Base-by-base conservation (phyloP, 2,888 invertebrate species). In the Orthosia gracilis region DNA sequence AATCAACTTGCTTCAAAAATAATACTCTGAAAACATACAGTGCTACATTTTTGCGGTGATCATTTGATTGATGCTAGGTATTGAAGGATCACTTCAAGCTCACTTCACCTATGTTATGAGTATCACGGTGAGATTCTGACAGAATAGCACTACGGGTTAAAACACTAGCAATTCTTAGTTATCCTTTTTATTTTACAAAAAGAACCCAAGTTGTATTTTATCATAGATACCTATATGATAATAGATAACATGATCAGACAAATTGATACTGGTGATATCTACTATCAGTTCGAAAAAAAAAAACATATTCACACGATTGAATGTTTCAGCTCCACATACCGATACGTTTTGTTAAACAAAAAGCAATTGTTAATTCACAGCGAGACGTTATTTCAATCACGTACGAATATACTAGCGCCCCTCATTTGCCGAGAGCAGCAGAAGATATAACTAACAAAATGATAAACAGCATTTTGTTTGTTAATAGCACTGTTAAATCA, bases 401-500 rank as follows among this genome's bases (percentile, higher is more conserved):
- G 78, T 73, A 54, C 52, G 67, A 62, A 73, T 52, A 74, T 72
- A 82, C 76, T 71, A 81, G 77, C 83, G 82, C 74, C 80, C 82
- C 83, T 84, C 78, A 72, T 74, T 75, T 64, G 63, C 67, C 67
- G 63, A 64, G 66, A 68, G 68, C 58, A 65, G 45, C 79, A 66
- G 78, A 82, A 87, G 89, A 87, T 85, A 88, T 87, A 84, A 83
- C 80, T 73, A 81, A 74, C 71, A 45, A 73, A 78, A 88, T 91
- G 85, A 88, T 76, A 83, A 79, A 87, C 80, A 84, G 78, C 88
- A 76, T 85, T 84, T 69, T 78, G 50, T 77, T 73, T 58, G 82
- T 79, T 87, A 90, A 89, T 88, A 88, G 82, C 89, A 86, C 86
- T 79, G 72, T 80, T 85, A 87, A 85, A 88, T 91, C 88, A 89